Evolutionary conservation across 2,888 invertebrate species (phyloP), one percentile per base, ranked within the genome.

Genomic region (Pammene fasciana): DNA sequence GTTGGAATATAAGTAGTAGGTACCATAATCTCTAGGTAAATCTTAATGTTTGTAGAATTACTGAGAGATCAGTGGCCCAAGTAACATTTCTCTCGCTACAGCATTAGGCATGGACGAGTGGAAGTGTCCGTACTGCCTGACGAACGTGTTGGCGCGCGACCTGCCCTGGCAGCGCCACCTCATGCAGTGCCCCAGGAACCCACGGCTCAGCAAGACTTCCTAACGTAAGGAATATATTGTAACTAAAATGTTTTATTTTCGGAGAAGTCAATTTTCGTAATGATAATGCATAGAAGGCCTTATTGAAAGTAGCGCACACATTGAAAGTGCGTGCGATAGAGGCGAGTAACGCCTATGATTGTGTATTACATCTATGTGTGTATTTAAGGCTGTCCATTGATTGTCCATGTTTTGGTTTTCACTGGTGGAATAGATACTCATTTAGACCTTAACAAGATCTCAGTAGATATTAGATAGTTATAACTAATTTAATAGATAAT

Each of bases 41-140:
- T n/a, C n/a, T n/a, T n/a, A n/a, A n/a, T n/a, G n/a, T n/a, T n/a
- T n/a, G n/a, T n/a, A n/a, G n/a, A n/a, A 26, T 26, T 26, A 26
- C 26, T 4, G 26, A 26, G 4, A 3, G 26, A 26, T 26, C 26
- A 26, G 26, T 26, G 26, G 26, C 2, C 26, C 26, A 26, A 4
- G 2, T 26, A 26, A 26, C 2, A 26, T 43, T 43, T 11, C 2
- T 11, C 4, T 11, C 43, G 36, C 73, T 74, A 3, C 80, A 92
- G 92, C 92, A 1, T 72, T 92, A 1, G 88, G 91, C 48, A 76
- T 90, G 75, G 96, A 96, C 45, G 95, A 95, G 72, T 96, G 95
- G 84, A 95, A 96, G 76, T 98, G 98, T 83, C 97, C 98, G 0
- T 94, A 98, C 72, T 98, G 98, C 82, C 96, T 96, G 78, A 94